Conservation (phyloP, 2,797 vertebrate species). For the Platalea minor region DNA sequence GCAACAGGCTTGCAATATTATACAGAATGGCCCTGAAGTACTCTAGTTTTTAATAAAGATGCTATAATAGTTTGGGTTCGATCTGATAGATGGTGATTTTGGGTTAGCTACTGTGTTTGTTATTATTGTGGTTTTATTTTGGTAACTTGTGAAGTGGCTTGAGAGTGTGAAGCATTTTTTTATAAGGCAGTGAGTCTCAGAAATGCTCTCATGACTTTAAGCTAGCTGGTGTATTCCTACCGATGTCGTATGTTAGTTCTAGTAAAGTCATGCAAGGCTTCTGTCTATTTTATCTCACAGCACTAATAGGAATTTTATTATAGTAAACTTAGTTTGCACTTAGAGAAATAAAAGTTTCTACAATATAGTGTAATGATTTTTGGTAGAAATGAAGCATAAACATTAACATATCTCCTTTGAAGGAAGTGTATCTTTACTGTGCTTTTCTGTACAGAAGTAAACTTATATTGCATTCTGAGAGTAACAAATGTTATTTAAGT, state of each 20-base stretch:
- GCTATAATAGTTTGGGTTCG: not conserved
- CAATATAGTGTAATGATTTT: not conserved
- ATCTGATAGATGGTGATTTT: not conserved
- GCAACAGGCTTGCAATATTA: not conserved
- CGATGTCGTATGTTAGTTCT: not conserved
- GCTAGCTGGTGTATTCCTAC: not conserved
- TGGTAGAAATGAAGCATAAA: not conserved
- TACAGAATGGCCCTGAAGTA: not conserved
- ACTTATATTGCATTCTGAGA: not conserved
- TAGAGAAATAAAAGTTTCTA: not conserved
- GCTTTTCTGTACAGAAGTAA: not conserved
- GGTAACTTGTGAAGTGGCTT: not conserved
- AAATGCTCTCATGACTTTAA: not conserved
- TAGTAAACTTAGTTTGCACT: not conserved
- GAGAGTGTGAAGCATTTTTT: not conserved
- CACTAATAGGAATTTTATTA: not conserved
- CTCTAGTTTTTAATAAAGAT: not conserved
- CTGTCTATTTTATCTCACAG: not conserved
- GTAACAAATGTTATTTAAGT: not conserved
- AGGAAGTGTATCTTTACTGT: not conserved
- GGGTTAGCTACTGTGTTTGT: not conserved
- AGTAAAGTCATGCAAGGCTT: not conserved
- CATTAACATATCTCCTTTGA: not conserved
- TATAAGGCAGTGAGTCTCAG: not conserved
- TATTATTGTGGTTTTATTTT: not conserved